Evolutionary conservation across 2,888 invertebrate genomes (phyloP), one percentile per base, ranked within the genome.

Genomic region (Chironomus riparius): DNA sequence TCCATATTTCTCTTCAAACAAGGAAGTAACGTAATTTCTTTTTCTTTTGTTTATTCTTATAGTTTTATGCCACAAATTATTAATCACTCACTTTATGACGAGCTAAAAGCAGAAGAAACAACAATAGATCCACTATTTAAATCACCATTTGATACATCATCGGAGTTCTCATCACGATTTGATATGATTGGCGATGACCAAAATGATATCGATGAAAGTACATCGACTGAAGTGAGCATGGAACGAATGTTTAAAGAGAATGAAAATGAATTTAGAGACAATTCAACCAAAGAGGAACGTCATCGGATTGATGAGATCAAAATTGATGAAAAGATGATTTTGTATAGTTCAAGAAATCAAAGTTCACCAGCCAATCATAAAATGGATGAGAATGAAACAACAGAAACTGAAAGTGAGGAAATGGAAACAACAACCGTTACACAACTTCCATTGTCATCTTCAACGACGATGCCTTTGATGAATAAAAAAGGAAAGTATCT

Each of bases 281-380:
- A 73, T 62, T 28, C 72, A 38, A 62, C 72, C 15, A 73, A 38
- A 28, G 72, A 73, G 62, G 72, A 62, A 62, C 72, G 15, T 38
- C 72, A 73, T 47, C 7, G 5, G 0, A 38, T 73, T 18, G 62
- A 73, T 62, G 72, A 73, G 48, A 21, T 38, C 10, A 18, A 24
- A 10, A 61, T 73, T 2, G 72, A 73, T 73, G 72, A 38, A 38
- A 61, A 38, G 12, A 21, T 62, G 18, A 13, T 73, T 3, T 21
- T 24, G 18, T 73, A 73, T 38, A 73, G 72, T 22, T 56, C 71
- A 28, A 21, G 21, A 24, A 71, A 48, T 28, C 24, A 22, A 47
- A 65, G 21, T 22, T 50, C 71, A 56, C 22, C 48, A 15, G 56
- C 12, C 5, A 56, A 15, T 15, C 56, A 56, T 3, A 7, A 2